phyloP scores from a whole-genome alignment of 2,797 vertebrate genomes.

The Hoplostethus atlanticus region DNA sequence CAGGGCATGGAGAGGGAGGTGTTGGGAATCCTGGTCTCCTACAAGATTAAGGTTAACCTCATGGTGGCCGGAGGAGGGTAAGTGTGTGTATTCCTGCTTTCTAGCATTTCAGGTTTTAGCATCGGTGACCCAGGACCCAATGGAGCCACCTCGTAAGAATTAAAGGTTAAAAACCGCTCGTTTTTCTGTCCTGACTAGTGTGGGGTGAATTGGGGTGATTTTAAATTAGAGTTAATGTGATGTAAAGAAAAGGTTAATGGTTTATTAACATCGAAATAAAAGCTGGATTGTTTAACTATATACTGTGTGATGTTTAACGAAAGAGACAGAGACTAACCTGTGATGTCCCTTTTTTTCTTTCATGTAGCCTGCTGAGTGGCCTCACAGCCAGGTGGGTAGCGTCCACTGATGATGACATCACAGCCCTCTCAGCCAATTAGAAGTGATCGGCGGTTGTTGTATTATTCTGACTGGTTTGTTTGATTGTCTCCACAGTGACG shows the following conservation, averaged over 20 bases:
- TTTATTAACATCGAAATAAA: neutral
- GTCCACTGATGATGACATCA: constrained; percentile 6
- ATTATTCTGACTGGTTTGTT: constrained; percentile 37
- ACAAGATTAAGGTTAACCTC: constrained; percentile 93
- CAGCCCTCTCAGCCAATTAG: neutral
- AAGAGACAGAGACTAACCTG: neutral
- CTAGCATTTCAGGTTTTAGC: neutral
- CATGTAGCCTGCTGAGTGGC: constrained; percentile 88
- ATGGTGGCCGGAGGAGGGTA: constrained; percentile 92
- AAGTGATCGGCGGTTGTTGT: neutral
- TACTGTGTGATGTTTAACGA: neutral
- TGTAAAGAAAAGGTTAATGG: neutral
- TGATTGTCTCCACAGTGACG: constrained; percentile 84
- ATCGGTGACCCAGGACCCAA: neutral
- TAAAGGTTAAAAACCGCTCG: too few relatives aligned
- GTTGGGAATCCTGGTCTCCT: constrained; percentile 93
- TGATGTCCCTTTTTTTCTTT: constrained; percentile 28
- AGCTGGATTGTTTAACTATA: neutral
- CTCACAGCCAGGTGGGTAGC: constrained; percentile 90
- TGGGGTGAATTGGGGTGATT: neutral
- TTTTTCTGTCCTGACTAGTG: neutral
- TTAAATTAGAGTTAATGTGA: neutral
- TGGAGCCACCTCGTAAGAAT: too few relatives aligned
- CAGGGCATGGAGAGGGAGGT: constrained; percentile 88
- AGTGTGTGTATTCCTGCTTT: constrained; percentile 39